phyloP scores from a whole-genome alignment of 2,888 invertebrate genomes.

The Xestobium rufovillosum region DNA sequence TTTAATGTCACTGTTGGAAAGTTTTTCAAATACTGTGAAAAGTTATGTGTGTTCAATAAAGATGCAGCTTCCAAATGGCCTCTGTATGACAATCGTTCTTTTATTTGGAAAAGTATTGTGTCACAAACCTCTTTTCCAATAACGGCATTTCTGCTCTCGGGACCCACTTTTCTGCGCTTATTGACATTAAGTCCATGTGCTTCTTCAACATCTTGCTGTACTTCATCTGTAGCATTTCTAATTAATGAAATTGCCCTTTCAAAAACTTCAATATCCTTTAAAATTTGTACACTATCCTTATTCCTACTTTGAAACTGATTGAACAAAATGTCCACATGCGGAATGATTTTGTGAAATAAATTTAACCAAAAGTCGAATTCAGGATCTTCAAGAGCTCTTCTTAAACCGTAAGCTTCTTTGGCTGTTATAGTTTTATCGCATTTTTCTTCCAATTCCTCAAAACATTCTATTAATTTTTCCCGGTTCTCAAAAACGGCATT shows the following conservation, averaged over 20 bases:
- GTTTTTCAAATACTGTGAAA: constrained; percentile 16
- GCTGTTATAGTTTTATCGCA: constrained; percentile 16
- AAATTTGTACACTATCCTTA: constrained; percentile 13
- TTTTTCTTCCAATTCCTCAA: too few species aligned
- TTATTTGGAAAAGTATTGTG: constrained; percentile 23
- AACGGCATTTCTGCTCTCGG: too few species aligned
- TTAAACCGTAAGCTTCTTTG: constrained; percentile 17
- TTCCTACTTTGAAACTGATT: constrained; percentile 21
- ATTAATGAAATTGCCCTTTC: too few species aligned
- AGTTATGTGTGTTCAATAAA: constrained; percentile 24
- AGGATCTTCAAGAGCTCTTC: constrained; percentile 16
- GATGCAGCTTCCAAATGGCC: constrained; percentile 25
- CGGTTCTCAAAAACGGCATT: constrained; percentile 22
- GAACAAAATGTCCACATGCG: constrained; percentile 25
- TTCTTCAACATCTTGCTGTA: too few species aligned
- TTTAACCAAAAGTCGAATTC: constrained; percentile 28
- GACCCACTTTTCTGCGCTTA: too few species aligned
- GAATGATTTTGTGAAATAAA: constrained; percentile 27
- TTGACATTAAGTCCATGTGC: too few species aligned
- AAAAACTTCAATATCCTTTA: too few species aligned
- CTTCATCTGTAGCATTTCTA: too few species aligned
- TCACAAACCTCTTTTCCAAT: constrained; percentile 28
- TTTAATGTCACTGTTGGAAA: constrained; percentile 22
- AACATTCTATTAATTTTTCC: constrained; percentile 23
- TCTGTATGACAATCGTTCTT: constrained; percentile 26